These are phyloP conservation scores for Urophycis tenuis DNA, from an alignment of 2,797 vertebrate species.

Conservation along the genomic window DNA sequence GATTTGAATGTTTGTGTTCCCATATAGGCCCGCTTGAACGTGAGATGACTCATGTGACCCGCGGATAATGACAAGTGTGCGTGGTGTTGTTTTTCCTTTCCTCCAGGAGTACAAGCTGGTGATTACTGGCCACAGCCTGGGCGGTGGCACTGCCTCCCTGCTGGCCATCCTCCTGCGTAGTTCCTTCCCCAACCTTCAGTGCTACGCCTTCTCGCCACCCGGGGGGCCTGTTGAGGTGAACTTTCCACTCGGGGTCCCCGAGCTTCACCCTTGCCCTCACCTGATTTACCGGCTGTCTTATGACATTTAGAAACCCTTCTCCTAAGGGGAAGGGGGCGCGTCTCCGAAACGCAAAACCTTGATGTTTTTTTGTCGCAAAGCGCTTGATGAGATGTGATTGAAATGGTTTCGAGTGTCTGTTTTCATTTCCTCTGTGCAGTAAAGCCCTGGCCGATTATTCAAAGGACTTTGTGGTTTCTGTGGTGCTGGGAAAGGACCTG, in stretches of 20 bases:
- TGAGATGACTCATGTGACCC: neutral
- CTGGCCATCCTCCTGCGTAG: constrained; percentile 78
- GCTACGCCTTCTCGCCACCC: constrained; percentile 93
- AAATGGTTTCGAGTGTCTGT: neutral
- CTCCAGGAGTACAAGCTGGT: constrained; percentile 88
- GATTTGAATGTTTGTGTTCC: neutral
- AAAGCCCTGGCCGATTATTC: constrained; percentile 89
- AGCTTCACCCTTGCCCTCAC: neutral
- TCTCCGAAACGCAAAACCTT: neutral
- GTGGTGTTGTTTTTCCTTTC: constrained; percentile 9
- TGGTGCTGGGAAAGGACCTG: constrained; percentile 91
- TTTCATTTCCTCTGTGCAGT: constrained; percentile 60
- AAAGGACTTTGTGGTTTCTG: constrained; percentile 84
- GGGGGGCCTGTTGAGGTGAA: constrained; percentile 92
- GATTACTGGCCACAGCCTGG: constrained; percentile 91
- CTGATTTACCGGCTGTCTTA: neutral
- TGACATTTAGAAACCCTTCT: neutral
- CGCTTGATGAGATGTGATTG: neutral
- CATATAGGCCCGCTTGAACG: neutral
- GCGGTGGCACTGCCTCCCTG: constrained; percentile 83
- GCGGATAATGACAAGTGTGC: neutral
- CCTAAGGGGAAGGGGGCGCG: neutral
- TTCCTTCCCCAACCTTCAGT: constrained; percentile 76
- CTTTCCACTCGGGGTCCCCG: neutral
- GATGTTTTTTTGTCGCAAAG: neutral